Percentiles rank a stretch among this genome's conserved stretches.
These are phyloP conservation scores for Phymastichus coffea DNA, from an alignment of 1,140 invertebrate genomes.

Conservation along the genomic window DNA sequence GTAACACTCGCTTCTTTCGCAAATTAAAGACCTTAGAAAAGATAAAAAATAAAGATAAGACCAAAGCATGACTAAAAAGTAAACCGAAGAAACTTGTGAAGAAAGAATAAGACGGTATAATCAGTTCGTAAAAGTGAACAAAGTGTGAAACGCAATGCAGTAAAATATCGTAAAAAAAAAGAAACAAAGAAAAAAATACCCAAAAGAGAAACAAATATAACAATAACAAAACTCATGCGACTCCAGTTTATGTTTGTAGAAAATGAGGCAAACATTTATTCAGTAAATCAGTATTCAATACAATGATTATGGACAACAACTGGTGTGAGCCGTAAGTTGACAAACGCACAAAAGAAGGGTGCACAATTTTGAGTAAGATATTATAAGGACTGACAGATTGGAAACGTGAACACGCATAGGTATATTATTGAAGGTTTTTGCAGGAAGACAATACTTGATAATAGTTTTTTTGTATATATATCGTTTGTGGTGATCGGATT, in stretches of 20 bases:
- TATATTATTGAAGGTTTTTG: too few species aligned
- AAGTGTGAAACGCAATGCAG: too few species aligned
- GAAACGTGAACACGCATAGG: too few species aligned
- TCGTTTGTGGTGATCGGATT: too few species aligned
- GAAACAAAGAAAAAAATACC: neutral
- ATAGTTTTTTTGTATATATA: too few species aligned
- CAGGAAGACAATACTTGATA: too few species aligned
- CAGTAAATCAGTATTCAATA: conserved; percentile 38
- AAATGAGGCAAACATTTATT: conserved; percentile 47
- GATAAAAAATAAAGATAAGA: neutral
- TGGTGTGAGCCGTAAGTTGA: neutral
- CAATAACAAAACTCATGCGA: conserved; percentile 24
- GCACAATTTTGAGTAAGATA: conserved; percentile 16
- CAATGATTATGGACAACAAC: conserved; percentile 43
- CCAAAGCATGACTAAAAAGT: neutral
- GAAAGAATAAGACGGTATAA: conserved; percentile 8
- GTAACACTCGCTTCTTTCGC: too few species aligned
- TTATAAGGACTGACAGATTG: too few species aligned
- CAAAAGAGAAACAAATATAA: conserved; percentile 17
- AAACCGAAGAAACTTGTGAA: conserved; percentile 6
- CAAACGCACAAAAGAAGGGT: conserved; percentile 14
- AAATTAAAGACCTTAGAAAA: too few species aligned
- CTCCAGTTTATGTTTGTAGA: conserved; percentile 21
- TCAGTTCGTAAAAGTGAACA: neutral
- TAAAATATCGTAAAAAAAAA: too few species aligned